phyloP scores from a whole-genome alignment of 1,140 invertebrate genomes.

The Schmidtea mediterranea region DNA sequence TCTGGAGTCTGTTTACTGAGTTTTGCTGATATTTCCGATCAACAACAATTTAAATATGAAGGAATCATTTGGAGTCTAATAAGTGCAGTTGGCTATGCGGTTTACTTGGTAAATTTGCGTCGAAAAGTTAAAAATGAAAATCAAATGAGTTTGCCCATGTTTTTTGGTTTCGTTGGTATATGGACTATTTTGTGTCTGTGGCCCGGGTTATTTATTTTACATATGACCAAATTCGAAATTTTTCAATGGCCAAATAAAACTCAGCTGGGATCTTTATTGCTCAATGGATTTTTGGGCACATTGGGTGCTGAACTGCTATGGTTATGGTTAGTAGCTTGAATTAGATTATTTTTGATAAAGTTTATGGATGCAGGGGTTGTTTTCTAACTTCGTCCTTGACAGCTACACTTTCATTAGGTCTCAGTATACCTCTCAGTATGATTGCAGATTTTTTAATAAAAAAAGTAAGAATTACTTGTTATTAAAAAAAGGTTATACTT shows the following conservation, averaged over 20 bases:
- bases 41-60: too few relatives aligned
- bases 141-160: slow-evolving; percentile 59
- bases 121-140: slow-evolving; percentile 59
- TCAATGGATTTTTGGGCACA: slow-evolving; percentile 60
- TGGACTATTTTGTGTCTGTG: slow-evolving; percentile 51
- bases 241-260: slow-evolving; percentile 50
- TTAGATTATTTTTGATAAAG: slow-evolving; percentile 2
- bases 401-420: slow-evolving; percentile 47
- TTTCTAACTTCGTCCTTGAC: slow-evolving; percentile 60
- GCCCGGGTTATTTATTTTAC: slow-evolving; percentile 55
- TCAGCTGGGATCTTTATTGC: slow-evolving; percentile 45
- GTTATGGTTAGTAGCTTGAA: slow-evolving; percentile 40
- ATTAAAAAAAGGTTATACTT: not conserved
- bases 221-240: slow-evolving; percentile 43
- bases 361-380: slow-evolving; percentile 40
- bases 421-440: slow-evolving; percentile 58
- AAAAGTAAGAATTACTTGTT: slow-evolving; percentile 18
- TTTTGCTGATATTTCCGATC: too few relatives aligned
- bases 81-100: too few relatives aligned
- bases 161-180: slow-evolving; percentile 68
- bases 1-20: too few relatives aligned
- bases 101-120: too few relatives aligned
- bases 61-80: too few relatives aligned
- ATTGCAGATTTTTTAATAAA: slow-evolving; percentile 48
- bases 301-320: slow-evolving; percentile 56